These are phyloP conservation scores for Leptura quadrifasciata DNA, from an alignment of 2,888 invertebrate genomes.

Conservation along the genomic window DNA sequence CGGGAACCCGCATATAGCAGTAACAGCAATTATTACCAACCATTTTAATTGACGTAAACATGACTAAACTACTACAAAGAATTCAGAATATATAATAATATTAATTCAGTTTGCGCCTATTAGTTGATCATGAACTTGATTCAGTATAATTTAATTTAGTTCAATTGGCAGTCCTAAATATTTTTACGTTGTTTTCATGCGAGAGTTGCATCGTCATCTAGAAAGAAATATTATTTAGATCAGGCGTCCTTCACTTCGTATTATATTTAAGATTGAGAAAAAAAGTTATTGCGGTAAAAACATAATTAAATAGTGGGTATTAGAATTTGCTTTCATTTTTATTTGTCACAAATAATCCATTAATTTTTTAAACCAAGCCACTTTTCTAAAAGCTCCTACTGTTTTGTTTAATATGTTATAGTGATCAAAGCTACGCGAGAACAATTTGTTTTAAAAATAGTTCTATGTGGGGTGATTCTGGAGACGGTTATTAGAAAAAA, in stretches of 20 bases:
- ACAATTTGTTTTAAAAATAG: not conserved
- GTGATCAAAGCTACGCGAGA: not conserved
- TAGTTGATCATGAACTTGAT: not conserved
- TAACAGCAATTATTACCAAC: too few relatives aligned
- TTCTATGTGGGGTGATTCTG: not conserved
- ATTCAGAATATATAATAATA: not conserved
- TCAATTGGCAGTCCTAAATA: not conserved
- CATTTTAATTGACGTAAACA: too few relatives aligned
- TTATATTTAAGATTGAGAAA: conserved; percentile 9
- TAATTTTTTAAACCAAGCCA: not conserved
- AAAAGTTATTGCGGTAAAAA: not conserved
- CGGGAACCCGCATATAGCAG: too few relatives aligned
- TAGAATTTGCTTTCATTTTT: conserved; percentile 4
- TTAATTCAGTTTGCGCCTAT: not conserved
- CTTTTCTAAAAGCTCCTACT: not conserved
- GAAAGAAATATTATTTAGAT: conserved; percentile 4
- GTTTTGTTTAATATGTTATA: not conserved
- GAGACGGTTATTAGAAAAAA: too few relatives aligned
- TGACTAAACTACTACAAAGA: not conserved
- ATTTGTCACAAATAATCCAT: not conserved
- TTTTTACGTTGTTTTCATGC: not conserved
- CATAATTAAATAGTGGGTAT: conserved; percentile 7
- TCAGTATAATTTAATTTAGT: not conserved
- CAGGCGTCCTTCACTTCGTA: not conserved
- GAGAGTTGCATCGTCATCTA: conserved; percentile 7